Percentiles rank a stretch among this genome's conserved stretches.
phyloP scores from a whole-genome alignment of 2,113 vertebrate species.

The Forbesichthys papilliferus region DNA sequence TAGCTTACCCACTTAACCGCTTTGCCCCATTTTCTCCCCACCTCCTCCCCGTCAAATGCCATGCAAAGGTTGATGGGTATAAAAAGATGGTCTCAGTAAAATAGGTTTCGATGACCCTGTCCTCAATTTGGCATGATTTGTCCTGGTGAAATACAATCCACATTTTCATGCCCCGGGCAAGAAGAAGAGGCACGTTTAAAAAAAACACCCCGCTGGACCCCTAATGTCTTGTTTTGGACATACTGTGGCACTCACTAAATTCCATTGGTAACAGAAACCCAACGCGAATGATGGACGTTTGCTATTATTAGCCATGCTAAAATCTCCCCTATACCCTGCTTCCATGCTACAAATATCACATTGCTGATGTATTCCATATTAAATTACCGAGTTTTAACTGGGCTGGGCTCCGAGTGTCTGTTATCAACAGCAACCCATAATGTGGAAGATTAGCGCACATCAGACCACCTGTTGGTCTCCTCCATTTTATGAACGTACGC shows the following conservation, averaged over 20 bases:
- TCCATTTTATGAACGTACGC: slow-evolving; percentile 75
- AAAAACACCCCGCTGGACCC: slow-evolving; percentile 65
- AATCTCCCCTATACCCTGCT: slow-evolving; percentile 76
- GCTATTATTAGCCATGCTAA: slow-evolving; percentile 77
- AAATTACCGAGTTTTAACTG: slow-evolving; percentile 79
- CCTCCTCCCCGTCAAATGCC: slow-evolving; percentile 5
- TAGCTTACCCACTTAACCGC: too few relatives aligned
- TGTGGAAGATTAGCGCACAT: slow-evolving; percentile 81
- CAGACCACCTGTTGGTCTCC: slow-evolving; percentile 77
- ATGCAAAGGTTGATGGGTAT: slow-evolving; percentile 27
- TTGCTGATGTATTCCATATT: slow-evolving; percentile 81
- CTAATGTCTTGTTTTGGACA: slow-evolving; percentile 72
- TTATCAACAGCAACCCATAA: slow-evolving; percentile 76
- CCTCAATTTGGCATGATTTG: slow-evolving; percentile 65
- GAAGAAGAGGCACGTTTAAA: slow-evolving; percentile 52
- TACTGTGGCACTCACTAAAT: slow-evolving; percentile 66
- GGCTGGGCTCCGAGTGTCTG: slow-evolving; percentile 66
- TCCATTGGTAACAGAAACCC: slow-evolving; percentile 80
- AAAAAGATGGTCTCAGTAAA: slow-evolving; percentile 19
- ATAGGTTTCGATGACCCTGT: slow-evolving; percentile 61
- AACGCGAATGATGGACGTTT: slow-evolving; percentile 67
- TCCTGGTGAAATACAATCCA: slow-evolving; percentile 71
- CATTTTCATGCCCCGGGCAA: slow-evolving; percentile 58
- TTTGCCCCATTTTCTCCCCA: too few relatives aligned
- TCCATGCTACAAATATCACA: slow-evolving; percentile 78